These are phyloP conservation scores for Chelonus formosanus DNA, from an alignment of 2,888 invertebrate genomes.

Conservation along the genomic window DNA sequence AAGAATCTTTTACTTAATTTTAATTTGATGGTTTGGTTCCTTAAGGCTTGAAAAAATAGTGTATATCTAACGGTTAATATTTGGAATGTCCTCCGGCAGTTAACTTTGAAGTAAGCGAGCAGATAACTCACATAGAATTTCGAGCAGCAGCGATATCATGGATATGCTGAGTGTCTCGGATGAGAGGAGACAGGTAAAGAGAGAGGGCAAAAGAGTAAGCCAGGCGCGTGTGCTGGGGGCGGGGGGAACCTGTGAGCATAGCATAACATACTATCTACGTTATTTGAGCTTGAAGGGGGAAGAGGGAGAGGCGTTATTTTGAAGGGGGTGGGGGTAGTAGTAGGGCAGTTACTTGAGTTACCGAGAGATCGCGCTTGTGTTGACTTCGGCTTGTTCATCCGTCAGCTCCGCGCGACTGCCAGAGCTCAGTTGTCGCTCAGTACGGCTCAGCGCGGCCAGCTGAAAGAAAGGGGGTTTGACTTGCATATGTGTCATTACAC, in stretches of 20 bases:
- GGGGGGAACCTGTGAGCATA: conserved; percentile 9
- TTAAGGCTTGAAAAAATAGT: neutral
- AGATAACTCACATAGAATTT: conserved; percentile 14
- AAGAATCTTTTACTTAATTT: conserved; percentile 1
- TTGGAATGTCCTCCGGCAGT: conserved; percentile 16
- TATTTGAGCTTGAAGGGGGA: conserved; percentile 61
- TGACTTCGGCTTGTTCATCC: conserved; percentile 58
- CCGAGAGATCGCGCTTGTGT: conserved; percentile 70
- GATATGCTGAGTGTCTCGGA: neutral
- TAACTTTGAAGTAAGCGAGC: conserved; percentile 2
- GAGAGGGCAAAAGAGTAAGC: neutral
- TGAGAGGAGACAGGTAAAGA: conserved; percentile 5
- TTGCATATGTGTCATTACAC: conserved; percentile 46
- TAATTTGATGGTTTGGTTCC: neutral
- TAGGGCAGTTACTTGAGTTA: conserved; percentile 51
- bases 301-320: conserved; percentile 39
- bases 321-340: conserved; percentile 65
- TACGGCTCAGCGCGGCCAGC: conserved; percentile 63
- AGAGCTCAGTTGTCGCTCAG: conserved; percentile 69
- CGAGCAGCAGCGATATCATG: neutral
- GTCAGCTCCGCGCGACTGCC: conserved; percentile 65
- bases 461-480: conserved; percentile 58
- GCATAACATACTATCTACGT: conserved; percentile 12
- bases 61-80: conserved; percentile 6
- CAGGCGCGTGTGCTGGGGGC: neutral